Base-by-base conservation (phyloP, 2,888 invertebrate species). In the Lithophane leautieri region DNA sequence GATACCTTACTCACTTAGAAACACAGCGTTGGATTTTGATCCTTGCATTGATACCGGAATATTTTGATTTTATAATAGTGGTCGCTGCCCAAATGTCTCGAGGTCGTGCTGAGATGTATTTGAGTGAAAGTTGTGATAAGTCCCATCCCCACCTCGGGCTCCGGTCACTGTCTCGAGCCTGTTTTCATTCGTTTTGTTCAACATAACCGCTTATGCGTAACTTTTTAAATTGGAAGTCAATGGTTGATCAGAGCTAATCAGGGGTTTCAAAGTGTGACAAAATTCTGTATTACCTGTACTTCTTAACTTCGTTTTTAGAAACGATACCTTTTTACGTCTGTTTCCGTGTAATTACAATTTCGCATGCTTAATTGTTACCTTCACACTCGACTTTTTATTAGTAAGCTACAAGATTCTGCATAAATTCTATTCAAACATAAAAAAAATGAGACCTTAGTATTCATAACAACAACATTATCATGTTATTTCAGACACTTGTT, bases 111-210 rank as follows among this genome's bases (percentile, higher is more conserved):
- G 86, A 90, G 91, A 91, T 91, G 88, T 86, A 88, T 87, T 82
- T 84, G 79, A 92, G 92, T 92, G 90, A 93, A 93, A 93, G 93
- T 92, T 82, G 80, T 89, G 88, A 87, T 87, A 83, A 86, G 82
- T 62, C 83, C 71, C 81, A 79, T 7, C 65, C 8, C 25, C 19
- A 56, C 78, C 74, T 74, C 76, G 52, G 60, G 25, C 76, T 52
- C 58, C 70, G 78, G 82, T 76, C 80, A 84, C 78, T 78, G 81
- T 78, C 84, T 73, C 77, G 61, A 73, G 67, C 67, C 67, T 52
- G 78, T 76, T 58, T 74, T 71, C 78, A 76, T 82, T 88, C 73
- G 80, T 75, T 82, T 82, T 83, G 84, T 85, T 88, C 84, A 78
- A 80, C 82, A 77, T 89, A 83, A 81, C 78, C 81, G 85, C 73